A percentile compares a stretch with the other conserved stretches of the same genome.
Conservation (phyloP, 2,888 invertebrate species). For the Caradrina kadenii region DNA sequence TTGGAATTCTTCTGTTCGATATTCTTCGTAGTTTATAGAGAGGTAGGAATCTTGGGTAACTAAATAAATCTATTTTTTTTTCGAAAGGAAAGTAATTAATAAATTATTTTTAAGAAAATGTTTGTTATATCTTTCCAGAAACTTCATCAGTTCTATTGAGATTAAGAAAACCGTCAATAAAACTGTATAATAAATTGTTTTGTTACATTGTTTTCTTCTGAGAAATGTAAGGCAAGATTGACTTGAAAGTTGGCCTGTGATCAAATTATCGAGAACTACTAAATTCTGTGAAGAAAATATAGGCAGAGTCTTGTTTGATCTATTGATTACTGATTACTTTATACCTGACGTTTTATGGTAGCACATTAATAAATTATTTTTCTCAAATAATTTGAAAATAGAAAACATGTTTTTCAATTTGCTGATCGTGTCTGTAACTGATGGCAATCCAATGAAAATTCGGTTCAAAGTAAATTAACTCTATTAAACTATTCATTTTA, state of each 20-base stretch:
- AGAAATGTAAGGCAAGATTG: conserved; percentile 1
- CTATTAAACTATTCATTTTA: neutral
- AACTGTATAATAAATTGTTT: neutral
- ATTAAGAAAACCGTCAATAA: neutral
- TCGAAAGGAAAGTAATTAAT: neutral
- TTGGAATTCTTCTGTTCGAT: conserved; percentile 16
- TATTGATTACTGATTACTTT: conserved; percentile 54
- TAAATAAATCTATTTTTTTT: neutral
- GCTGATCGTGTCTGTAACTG: neutral
- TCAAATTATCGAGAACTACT: conserved; percentile 16
- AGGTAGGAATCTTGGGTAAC: conserved; percentile 12
- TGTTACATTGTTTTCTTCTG: neutral
- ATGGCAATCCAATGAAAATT: conserved; percentile 23
- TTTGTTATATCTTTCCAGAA: neutral
- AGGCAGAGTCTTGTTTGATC: conserved; percentile 53
- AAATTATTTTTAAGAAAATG: neutral
- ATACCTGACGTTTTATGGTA: conserved; percentile 35
- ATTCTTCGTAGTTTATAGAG: conserved; percentile 37
- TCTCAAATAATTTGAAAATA: neutral
- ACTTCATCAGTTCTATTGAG: neutral
- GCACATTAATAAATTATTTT: conserved; percentile 41
- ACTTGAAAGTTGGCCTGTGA: conserved; percentile 5
- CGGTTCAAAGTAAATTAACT: neutral
- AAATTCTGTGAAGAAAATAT: conserved; percentile 40
- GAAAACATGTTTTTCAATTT: conserved; percentile 16